Conservation (phyloP, 2,113 vertebrate species). For the Phalacrocorax brasilianus region DNA sequence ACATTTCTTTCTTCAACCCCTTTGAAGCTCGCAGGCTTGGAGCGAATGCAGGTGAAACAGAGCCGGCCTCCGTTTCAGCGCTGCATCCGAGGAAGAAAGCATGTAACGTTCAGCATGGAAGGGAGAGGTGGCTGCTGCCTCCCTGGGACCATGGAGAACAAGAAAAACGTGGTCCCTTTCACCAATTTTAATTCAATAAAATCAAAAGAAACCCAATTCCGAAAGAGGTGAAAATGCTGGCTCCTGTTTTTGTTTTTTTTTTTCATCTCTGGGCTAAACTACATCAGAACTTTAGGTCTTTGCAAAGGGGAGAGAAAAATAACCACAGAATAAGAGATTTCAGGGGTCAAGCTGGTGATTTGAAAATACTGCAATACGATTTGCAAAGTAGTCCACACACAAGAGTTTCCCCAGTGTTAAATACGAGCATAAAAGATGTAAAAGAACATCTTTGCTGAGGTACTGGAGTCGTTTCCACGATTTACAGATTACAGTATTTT, state of each 20-base stretch:
- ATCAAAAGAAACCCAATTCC: neutral
- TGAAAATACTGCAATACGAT: conserved; percentile 24
- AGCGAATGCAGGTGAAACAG: conserved; percentile 10
- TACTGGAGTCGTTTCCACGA: conserved; percentile 44
- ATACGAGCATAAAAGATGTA: conserved; percentile 48
- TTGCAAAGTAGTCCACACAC: conserved; percentile 13
- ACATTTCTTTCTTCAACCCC: neutral
- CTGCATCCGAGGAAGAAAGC: neutral
- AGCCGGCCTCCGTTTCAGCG: conserved; percentile 10
- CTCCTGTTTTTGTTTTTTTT: neutral
- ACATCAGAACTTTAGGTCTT: neutral
- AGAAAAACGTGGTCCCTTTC: neutral
- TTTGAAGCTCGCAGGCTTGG: neutral
- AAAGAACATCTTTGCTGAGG: conserved; percentile 55
- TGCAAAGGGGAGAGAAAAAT: conserved; percentile 16
- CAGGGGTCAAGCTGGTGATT: conserved; percentile 32
- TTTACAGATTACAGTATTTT: conserved; percentile 30
- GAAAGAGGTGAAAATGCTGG: neutral
- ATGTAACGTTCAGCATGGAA: accelerated
- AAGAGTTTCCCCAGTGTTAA: conserved; percentile 53
- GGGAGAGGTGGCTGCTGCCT: conserved; percentile 23
- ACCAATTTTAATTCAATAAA: neutral
- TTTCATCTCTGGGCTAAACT: conserved; percentile 9
- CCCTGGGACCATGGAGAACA: neutral
- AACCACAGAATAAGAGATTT: conserved; percentile 5